Base-by-base conservation (phyloP, 1,140 invertebrate genomes). In the Proctacanthus coquilletti region DNA sequence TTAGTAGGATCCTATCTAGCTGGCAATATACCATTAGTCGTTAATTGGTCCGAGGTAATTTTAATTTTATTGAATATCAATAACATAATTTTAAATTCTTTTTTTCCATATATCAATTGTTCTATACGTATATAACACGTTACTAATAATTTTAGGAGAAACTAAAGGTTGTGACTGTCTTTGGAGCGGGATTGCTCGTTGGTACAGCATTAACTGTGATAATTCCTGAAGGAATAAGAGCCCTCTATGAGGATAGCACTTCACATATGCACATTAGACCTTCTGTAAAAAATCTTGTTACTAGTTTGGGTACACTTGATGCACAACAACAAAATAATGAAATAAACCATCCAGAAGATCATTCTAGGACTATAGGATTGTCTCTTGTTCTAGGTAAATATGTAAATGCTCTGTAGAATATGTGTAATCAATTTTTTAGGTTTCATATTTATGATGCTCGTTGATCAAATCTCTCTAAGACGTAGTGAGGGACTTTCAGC, bases 201-300 rank as follows among this genome's bases (percentile, higher is more conserved):
- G 95, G 95, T 3, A 97, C 95, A 38, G 93, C 95, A 0, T 61
- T 98, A 34, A 84, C 89, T 40, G 93, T 99, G 1, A 98, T 99
- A 32, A 98, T 99, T 50, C 96, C 96, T 1, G 96, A 99, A 69
- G 96, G 95, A 21, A 83, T 98, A 19, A 70, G 91, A 44, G 80
- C 89, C 3, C 63, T 98, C 19, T 75, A 78, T 45, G 63, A n/a
- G n/a, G n/a, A n/a, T n/a, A n/a, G n/a, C n/a, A n/a, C n/a, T n/a
- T n/a, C 30, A 52, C 0, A 56, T 59, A 18, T 53, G 58, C 23
- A 8, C 23, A 9, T 27, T n/a, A n/a, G n/a, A n/a, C n/a, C n/a
- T n/a, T n/a, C n/a, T n/a, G n/a, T n/a, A n/a, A n/a, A n/a, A n/a
- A n/a, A n/a, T n/a, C n/a, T n/a, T n/a, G n/a, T n/a, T n/a, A n/a